Conservation (phyloP, 1,140 invertebrate genomes). For the Hydropsyche tenuis region DNA sequence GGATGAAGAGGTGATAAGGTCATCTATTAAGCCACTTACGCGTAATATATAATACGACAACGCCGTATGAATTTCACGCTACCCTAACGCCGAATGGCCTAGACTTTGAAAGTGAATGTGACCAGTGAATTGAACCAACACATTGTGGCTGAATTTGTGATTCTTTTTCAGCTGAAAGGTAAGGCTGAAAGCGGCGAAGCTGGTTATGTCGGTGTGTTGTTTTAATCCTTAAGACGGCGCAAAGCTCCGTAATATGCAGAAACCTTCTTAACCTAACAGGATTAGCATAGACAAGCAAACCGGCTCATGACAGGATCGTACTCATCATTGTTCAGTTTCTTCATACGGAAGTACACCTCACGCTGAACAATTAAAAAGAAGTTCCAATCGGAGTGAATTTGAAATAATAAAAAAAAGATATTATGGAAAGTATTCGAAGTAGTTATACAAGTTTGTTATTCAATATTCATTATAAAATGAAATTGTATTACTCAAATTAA, state of each 20-base stretch:
- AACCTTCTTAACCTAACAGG: conserved; percentile 73
- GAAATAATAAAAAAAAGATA: too few species aligned
- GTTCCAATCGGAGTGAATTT: too few species aligned
- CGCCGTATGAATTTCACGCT: too few species aligned
- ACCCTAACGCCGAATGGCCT: too few species aligned
- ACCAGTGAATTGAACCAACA: neutral
- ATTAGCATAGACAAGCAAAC: conserved; percentile 68
- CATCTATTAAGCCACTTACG: conserved; percentile 32
- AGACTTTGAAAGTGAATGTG: too few species aligned
- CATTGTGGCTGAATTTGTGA: neutral
- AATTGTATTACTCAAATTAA: too few species aligned
- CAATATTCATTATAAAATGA: too few species aligned
- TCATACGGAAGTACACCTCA: neutral
- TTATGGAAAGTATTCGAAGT: too few species aligned
- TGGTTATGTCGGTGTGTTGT: conserved; percentile 57
- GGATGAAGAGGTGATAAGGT: conserved; percentile 45
- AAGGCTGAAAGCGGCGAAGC: conserved; percentile 47
- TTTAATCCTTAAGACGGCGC: conserved; percentile 69
- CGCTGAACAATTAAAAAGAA: neutral
- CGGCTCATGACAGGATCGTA: conserved; percentile 36
- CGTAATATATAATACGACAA: too few species aligned
- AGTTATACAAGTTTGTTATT: too few species aligned
- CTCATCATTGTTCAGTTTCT: conserved; percentile 18
- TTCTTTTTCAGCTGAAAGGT: neutral
- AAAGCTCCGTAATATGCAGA: conserved; percentile 71